Percentiles rank a stretch among this genome's conserved stretches.
Evolutionary conservation across 2,797 vertebrate species (phyloP).

Genomic region (Bradypus variegatus): DNA sequence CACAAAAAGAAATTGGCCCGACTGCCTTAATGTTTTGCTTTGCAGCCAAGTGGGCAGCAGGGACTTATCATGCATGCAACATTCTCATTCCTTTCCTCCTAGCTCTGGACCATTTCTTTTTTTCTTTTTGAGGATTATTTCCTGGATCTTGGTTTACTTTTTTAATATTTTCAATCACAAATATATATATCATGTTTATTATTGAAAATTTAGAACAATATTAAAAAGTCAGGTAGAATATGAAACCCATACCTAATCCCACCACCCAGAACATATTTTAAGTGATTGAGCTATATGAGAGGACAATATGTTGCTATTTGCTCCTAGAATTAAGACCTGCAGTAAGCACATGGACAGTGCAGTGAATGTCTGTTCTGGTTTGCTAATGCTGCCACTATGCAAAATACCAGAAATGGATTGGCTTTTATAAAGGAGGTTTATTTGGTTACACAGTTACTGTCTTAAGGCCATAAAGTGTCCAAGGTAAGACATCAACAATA

Average conservation of each 20-base stretch:
- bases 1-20: background rate
- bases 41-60: background rate
- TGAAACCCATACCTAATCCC: background rate
- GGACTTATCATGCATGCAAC: background rate
- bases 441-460: no score
- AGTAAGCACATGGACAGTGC: background rate
- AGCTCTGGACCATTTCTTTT: background rate
- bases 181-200: background rate
- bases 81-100: background rate
- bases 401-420: no score
- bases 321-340: background rate
- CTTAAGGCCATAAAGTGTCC: no score
- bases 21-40: background rate
- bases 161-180: slow-evolving; percentile 6
- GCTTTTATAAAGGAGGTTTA: no score
- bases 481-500: no score
- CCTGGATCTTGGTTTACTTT: background rate
- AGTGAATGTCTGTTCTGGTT: no score
- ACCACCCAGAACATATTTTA: background rate
- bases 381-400: no score
- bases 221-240: background rate
- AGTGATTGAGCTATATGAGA: background rate
- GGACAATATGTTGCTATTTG: background rate
- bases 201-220: background rate
- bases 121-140: slow-evolving; percentile 5